These are phyloP conservation scores for Pinctada fucata DNA, from an alignment of 2,888 invertebrate genomes.

Conservation along the genomic window DNA sequence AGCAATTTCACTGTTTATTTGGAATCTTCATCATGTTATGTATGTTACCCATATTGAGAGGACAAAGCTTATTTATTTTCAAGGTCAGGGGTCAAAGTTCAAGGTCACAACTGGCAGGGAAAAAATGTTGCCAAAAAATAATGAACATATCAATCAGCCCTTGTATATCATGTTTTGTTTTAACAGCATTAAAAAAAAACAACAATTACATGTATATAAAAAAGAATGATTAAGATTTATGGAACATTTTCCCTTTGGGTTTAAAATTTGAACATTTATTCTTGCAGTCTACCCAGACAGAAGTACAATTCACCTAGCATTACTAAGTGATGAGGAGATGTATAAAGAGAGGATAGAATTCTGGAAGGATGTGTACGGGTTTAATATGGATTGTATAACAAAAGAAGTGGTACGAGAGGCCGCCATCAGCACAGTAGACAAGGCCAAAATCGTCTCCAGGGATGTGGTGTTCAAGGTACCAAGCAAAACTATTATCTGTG, in stretches of 20 bases:
- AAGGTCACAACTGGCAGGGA: neutral
- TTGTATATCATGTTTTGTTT: no score
- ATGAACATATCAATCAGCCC: no score
- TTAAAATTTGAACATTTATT: neutral
- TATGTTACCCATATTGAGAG: neutral
- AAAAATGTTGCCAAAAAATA: no score
- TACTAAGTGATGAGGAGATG: conserved; percentile 85
- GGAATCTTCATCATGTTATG: no score
- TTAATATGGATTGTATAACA: conserved; percentile 94
- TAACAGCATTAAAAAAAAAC: no score
- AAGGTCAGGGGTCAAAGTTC: neutral
- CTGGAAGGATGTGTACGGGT: conserved; percentile 96
- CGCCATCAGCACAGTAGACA: conserved; percentile 83
- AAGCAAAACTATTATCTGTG: neutral
- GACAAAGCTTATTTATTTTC: neutral
- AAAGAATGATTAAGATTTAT: no score
- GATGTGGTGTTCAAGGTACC: conserved; percentile 79
- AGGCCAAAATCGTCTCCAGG: conserved; percentile 83
- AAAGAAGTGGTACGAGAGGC: conserved; percentile 89
- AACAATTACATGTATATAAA: no score
- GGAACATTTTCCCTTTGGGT: no score
- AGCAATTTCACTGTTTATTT: no score
- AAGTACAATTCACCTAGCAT: conserved; percentile 89
- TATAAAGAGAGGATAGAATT: conserved; percentile 81
- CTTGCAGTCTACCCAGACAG: conserved; percentile 86